Evolutionary conservation across 2,797 vertebrate genomes (phyloP).

Genomic region (Oryzias dopingdopingensis): DNA sequence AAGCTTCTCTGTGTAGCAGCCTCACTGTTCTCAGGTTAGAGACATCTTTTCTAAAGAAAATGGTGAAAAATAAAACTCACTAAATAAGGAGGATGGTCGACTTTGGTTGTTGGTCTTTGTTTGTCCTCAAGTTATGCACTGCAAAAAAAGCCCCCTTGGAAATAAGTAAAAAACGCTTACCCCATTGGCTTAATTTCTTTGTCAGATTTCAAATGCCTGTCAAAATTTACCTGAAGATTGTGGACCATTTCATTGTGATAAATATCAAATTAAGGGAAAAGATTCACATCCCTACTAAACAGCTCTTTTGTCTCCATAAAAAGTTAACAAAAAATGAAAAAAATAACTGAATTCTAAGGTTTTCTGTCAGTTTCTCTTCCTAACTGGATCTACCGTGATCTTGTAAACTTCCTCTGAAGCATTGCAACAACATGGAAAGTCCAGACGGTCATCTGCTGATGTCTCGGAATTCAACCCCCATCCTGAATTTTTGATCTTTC

Average conservation of each 20-base stretch:
- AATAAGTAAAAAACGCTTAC: not conserved
- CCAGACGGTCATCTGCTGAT: not conserved
- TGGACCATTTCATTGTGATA: too few species aligned
- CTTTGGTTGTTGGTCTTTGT: slow-evolving; percentile 43
- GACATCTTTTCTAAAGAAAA: slow-evolving; percentile 72
- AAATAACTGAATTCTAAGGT: too few species aligned
- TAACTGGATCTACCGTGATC: too few species aligned
- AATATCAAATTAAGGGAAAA: too few species aligned
- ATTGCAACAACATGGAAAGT: not conserved
- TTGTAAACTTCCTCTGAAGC: too few species aligned
- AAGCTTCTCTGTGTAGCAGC: slow-evolving; percentile 58
- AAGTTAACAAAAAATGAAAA: too few species aligned
- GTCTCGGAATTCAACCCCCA: not conserved
- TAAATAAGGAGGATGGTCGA: slow-evolving; percentile 37
- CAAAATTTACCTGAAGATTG: too few species aligned
- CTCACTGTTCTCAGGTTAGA: slow-evolving; percentile 76
- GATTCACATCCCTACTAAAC: too few species aligned
- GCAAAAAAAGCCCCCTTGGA: not conserved
- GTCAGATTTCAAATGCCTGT: too few species aligned
- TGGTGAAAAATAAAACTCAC: slow-evolving; percentile 67
- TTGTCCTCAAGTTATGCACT: not conserved
- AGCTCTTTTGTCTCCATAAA: too few species aligned
- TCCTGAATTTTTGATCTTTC: not conserved
- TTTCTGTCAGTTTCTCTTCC: too few species aligned
- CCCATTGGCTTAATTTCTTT: not conserved